Percentiles rank a stretch among this genome's conserved stretches.
These are phyloP conservation scores for Epiblema foenella DNA, from an alignment of 2,888 invertebrate genomes.

Conservation along the genomic window DNA sequence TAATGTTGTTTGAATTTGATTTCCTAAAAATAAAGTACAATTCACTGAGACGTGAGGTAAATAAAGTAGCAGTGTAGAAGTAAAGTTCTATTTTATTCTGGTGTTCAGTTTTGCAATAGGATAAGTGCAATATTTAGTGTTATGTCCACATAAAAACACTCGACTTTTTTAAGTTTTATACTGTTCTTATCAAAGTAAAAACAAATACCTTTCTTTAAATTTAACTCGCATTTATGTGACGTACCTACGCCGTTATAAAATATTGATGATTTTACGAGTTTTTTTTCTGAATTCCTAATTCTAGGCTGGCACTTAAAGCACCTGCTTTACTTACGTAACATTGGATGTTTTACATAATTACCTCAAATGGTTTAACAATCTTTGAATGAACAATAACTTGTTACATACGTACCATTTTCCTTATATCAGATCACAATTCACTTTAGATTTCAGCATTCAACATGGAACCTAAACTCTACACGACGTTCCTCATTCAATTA, in stretches of 20 bases:
- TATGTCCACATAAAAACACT: too few relatives aligned
- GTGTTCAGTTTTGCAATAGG: neutral
- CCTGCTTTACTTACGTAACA: constrained; percentile 25
- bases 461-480: constrained; percentile 17
- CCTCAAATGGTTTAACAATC: neutral
- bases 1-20: constrained; percentile 52
- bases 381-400: constrained; percentile 26
- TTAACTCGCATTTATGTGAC: too few relatives aligned
- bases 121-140: too few relatives aligned
- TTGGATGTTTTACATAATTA: constrained; percentile 1
- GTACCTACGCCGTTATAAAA: too few relatives aligned
- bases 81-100: neutral
- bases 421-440: constrained; percentile 14
- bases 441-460: constrained; percentile 16
- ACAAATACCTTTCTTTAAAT: too few relatives aligned
- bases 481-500: constrained; percentile 8
- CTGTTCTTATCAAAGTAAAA: too few relatives aligned
- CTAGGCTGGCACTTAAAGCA: neutral
- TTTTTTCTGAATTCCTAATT: neutral
- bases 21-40: neutral
- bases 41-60: neutral
- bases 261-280: too few relatives aligned
- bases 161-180: too few relatives aligned
- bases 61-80: neutral
- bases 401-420: neutral